Evolutionary conservation across 2,888 invertebrate species (phyloP), one percentile per base, ranked within the genome.

Genomic region (Automeris io): DNA sequence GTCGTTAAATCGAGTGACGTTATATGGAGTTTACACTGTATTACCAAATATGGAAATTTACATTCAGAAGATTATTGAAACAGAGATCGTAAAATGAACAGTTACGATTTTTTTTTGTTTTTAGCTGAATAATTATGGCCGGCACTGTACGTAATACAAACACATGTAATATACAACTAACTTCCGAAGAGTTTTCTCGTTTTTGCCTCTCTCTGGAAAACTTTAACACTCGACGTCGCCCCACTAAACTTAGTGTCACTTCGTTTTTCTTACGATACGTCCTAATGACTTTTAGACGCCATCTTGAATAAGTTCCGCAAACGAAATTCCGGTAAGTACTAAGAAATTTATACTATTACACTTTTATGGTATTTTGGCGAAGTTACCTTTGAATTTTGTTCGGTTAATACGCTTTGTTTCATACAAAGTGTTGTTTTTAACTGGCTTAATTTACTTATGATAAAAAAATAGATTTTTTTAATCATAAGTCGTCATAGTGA

Each of bases 261-360:
- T 33, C 11, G 38, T 38, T 38, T 37, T 22, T 31, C 22, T 39
- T 34, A 22, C 22, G 26, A 39, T 39, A 21, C 23, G 11, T 25
- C 34, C 39, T 35, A 39, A 39, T 39, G 39, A 21, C 22, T 29
- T 11, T 9, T 16, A 12, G 23, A 18, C 13, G 35, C 26, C 16
- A 29, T 29, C 13, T 29, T 29, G n/a, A 16, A 29, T 4, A 8
- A 29, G 29, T 29, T 29, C 29, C n/a, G 8, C 2, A 8, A 16
- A 16, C 29, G 16, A n/a, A 29, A 29, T 29, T 29, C 16, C 3
- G 16, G 13, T 16, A 16, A 29, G 16, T 16, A n/a, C n/a, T 29
- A 8, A 29, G 16, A 29, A n/a, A 16, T 29, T 23, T 29, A 16
- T 29, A n/a, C 16, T 29, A 1, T 29, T n/a, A n/a, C n/a, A n/a